These are phyloP conservation scores for Cheilinus undulatus DNA, from an alignment of 2,113 vertebrate genomes.

Conservation along the genomic window DNA sequence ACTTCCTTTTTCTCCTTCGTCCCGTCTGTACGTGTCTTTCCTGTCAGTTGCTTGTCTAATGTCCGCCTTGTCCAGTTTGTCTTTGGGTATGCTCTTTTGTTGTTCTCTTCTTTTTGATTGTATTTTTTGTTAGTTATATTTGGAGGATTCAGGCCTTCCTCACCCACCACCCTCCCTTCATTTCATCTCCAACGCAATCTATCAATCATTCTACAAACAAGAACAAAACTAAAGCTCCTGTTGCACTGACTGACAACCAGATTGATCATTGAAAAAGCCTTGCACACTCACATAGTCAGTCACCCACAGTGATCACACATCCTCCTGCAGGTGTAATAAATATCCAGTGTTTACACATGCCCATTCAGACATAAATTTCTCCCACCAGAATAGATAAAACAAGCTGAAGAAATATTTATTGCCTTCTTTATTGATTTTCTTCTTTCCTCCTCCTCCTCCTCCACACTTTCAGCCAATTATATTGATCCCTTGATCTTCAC, in stretches of 20 bases:
- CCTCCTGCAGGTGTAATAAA: constrained; percentile 25
- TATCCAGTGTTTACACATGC: constrained; percentile 23
- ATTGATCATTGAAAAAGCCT: constrained; percentile 20
- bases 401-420: constrained; percentile 29
- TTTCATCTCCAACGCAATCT: neutral
- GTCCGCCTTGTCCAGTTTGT: constrained; percentile 65
- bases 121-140: constrained; percentile 18
- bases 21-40: constrained; percentile 54
- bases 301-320: constrained; percentile 8
- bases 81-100: constrained; percentile 47
- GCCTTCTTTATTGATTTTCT: constrained; percentile 29
- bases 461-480: neutral
- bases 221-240: constrained; percentile 54
- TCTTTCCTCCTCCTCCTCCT: neutral
- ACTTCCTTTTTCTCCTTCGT: constrained; percentile 46
- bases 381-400: constrained; percentile 21
- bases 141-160: constrained; percentile 34
- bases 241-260: constrained; percentile 55
- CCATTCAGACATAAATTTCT: constrained; percentile 1
- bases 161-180: constrained; percentile 11
- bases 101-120: constrained; percentile 24
- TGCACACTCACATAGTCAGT: neutral
- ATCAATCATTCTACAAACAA: constrained; percentile 32
- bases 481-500: constrained; percentile 31
- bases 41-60: constrained; percentile 49